These are phyloP conservation scores for Dendrocopos noguchii DNA, from an alignment of 2,113 vertebrate species.

Conservation along the genomic window DNA sequence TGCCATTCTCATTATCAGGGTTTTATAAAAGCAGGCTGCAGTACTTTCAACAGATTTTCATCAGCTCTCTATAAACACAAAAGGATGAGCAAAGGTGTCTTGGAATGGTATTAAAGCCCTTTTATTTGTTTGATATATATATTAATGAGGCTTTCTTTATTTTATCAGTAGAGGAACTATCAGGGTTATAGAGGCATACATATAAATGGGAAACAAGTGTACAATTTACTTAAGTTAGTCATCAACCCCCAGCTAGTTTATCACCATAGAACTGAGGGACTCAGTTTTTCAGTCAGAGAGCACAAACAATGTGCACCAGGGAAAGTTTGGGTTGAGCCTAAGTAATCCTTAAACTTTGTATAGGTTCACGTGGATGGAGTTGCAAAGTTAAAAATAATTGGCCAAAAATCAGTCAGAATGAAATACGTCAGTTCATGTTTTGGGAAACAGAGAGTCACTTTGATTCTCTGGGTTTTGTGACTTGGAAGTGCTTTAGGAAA, in stretches of 20 bases:
- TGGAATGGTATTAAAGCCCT: not conserved
- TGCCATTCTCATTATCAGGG: not conserved
- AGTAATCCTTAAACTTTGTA: not conserved
- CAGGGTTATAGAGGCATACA: rapidly evolving
- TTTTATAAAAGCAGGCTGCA: not conserved
- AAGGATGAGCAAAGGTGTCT: not conserved
- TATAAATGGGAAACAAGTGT: not conserved
- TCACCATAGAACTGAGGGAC: not conserved
- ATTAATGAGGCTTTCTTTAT: not conserved
- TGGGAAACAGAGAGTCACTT: not conserved
- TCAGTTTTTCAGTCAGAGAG: not conserved
- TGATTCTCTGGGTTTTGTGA: not conserved
- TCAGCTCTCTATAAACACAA: not conserved
- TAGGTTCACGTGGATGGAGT: not conserved
- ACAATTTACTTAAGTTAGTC: not conserved
- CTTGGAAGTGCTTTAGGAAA: conserved; percentile 7
- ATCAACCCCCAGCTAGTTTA: not conserved
- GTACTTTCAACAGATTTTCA: not conserved
- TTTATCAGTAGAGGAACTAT: not conserved
- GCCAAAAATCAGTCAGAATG: not conserved
- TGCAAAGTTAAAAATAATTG: not conserved
- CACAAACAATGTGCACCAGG: not conserved
- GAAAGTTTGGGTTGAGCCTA: not conserved
- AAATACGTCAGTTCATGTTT: not conserved
- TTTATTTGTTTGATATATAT: not conserved